Base-by-base conservation (phyloP, 2,888 invertebrate genomes). In the Aphodius sticticus region DNA sequence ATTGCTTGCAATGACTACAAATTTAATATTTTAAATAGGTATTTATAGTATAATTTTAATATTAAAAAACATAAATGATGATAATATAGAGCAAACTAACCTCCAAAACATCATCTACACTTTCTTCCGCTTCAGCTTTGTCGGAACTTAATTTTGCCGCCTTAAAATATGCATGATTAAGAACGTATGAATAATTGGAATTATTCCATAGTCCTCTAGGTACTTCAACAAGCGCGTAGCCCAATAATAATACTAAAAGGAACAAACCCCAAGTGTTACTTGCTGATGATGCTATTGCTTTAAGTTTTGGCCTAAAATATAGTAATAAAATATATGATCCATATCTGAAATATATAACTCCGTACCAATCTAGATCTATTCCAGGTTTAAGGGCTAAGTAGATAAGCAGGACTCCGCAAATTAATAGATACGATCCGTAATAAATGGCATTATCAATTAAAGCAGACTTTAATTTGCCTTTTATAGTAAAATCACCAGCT, bases 231-330 rank as follows among this genome's bases (percentile, higher is more conserved):
- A 99, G 91, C 0, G 99, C 98, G 89, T 99, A 99, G 37, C 96
- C 97, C 16, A 99, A 92, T 82, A 99, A 91, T 26, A 99, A 90
- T 75, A 99, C 97, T 76, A 99, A 91, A 38, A 99, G 91, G 88
- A 99, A 98, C 77, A 99, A 91, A 79, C 99, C 99, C 99, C 99
- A 99, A 0, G 99, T 99, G 88, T 99, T 99, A 86, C 98, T 98
- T 3, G 99, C 99, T 15, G 99, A 97, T 4, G 99, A 97, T 35
- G 99, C 97, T 83, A 99, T 98, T 0, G 98, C 96, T 90, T 99
- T 99, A 69, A 99, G 91, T 88, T 98, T 97, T 80, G 93, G 92
- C 84, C 95, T 94, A 87, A 69, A 87, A 87, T 80, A 82, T 76
- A 80, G 77, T 69, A 6, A 69, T 16, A 71, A 26, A 26, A 26